These are phyloP conservation scores for Phymanthus crucifer DNA, from an alignment of 92 coral and sea anemone genomes.

Conservation along the genomic window DNA sequence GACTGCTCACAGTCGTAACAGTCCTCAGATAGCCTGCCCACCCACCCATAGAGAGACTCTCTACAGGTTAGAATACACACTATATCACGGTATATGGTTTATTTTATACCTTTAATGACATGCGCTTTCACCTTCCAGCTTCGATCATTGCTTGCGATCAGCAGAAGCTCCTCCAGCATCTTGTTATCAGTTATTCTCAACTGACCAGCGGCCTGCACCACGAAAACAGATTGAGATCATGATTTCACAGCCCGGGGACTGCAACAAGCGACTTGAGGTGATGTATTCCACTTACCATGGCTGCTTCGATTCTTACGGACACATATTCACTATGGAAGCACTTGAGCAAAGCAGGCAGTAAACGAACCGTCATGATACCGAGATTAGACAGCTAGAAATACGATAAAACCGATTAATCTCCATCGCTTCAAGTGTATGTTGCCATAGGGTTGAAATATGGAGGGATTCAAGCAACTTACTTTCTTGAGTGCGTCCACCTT, in stretches of 20 bases:
- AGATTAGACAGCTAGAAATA: slow-evolving; percentile 74
- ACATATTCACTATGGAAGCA: slow-evolving; percentile 91
- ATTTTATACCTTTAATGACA: slow-evolving; percentile 85
- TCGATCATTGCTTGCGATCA: slow-evolving; percentile 80
- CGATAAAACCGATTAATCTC: background rate
- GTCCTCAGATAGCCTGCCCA: no score
- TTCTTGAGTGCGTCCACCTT: slow-evolving; percentile 93
- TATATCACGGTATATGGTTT: background rate
- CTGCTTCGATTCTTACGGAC: slow-evolving; percentile 91
- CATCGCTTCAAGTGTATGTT: background rate
- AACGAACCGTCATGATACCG: slow-evolving; percentile 90
- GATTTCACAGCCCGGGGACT: background rate
- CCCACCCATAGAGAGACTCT: no score
- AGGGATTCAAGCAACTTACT: slow-evolving; percentile 52
- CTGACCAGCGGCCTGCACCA: slow-evolving; percentile 73
- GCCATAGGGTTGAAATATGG: background rate
- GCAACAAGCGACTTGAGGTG: no score
- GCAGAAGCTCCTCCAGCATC: slow-evolving; percentile 55
- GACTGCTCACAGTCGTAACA: no score
- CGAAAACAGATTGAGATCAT: background rate
- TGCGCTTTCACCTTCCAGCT: slow-evolving; percentile 99
- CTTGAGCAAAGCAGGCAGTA: slow-evolving; percentile 80
- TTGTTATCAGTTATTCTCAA: slow-evolving; percentile 82
- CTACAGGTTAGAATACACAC: no score
- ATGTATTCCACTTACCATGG: slow-evolving; percentile 60